These are phyloP conservation scores for Lepidocyrtoides sp. DNA, from an alignment of 2,888 invertebrate species.

Conservation along the genomic window DNA sequence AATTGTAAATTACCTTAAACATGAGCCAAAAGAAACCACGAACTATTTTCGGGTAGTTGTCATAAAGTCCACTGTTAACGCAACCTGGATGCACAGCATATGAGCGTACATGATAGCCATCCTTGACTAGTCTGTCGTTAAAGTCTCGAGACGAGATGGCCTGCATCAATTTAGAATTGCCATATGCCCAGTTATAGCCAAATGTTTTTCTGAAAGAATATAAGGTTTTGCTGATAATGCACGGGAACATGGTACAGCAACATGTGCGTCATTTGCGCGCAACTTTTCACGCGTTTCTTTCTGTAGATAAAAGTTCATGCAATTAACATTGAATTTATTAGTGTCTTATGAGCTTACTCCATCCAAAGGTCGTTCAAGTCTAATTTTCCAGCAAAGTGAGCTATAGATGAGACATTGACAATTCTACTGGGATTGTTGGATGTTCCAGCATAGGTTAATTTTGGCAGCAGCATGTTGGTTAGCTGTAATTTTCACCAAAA, in stretches of 20 bases:
- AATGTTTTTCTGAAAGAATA: constrained; percentile 66
- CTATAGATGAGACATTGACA: constrained; percentile 95
- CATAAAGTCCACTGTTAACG: constrained; percentile 94
- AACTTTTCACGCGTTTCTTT: too few relatives aligned
- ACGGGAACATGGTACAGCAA: too few relatives aligned
- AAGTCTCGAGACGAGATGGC: constrained; percentile 89
- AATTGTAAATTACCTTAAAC: constrained; percentile 89
- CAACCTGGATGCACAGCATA: constrained; percentile 95
- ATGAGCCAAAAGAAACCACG: constrained; percentile 89
- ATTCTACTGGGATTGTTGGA: constrained; percentile 89
- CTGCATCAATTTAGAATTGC: constrained; percentile 96
- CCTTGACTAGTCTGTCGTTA: constrained; percentile 88
- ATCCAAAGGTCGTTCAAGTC: constrained; percentile 92
- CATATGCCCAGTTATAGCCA: constrained; percentile 89
- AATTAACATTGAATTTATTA: too few relatives aligned
- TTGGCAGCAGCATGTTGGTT: constrained; percentile 93
- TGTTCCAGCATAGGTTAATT: constrained; percentile 90
- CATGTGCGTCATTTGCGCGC: too few relatives aligned
- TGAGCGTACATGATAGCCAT: constrained; percentile 89
- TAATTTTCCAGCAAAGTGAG: constrained; percentile 91
- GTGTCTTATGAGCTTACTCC: constrained; percentile 87
- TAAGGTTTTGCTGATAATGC: too few relatives aligned
- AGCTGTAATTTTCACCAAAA: too few relatives aligned
- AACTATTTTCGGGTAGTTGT: constrained; percentile 85
- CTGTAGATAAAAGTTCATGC: too few relatives aligned